Conservation (phyloP, 2,797 vertebrate genomes). For the Hydrocynus forskahlii region DNA sequence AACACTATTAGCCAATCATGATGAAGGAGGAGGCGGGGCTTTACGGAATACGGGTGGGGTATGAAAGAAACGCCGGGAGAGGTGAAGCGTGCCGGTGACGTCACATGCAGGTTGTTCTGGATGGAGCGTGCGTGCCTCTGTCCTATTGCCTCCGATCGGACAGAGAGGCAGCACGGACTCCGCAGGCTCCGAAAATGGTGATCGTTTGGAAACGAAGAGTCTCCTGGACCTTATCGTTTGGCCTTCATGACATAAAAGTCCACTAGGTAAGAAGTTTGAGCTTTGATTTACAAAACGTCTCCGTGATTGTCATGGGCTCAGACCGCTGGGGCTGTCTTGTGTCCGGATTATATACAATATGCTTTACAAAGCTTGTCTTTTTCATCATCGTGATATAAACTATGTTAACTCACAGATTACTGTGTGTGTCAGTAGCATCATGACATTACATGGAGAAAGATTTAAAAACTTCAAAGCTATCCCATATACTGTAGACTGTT, state of each 20-base stretch:
- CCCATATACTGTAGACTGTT: neutral
- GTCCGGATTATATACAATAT: neutral
- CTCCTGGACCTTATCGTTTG: neutral
- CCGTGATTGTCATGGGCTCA: neutral
- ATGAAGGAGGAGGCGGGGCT: neutral
- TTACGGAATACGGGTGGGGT: neutral
- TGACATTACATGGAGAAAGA: neutral
- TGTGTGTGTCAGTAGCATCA: no score
- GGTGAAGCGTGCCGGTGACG: constrained; percentile 66
- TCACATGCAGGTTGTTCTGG: constrained; percentile 63
- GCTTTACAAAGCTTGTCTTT: neutral
- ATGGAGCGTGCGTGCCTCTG: constrained; percentile 35
- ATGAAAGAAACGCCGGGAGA: neutral
- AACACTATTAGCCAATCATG: neutral
- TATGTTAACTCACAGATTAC: neutral
- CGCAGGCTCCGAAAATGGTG: constrained; percentile 13
- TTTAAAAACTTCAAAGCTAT: neutral
- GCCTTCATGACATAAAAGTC: constrained; percentile 11
- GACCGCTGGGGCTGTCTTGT: constrained; percentile 18
- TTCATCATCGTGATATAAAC: neutral
- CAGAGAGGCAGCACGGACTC: constrained; percentile 7
- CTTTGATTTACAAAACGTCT: constrained; percentile 8
- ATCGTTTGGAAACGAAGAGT: constrained; percentile 27
- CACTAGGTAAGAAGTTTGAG: constrained; percentile 42
- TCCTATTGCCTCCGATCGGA: constrained; percentile 23